Conservation (phyloP, 2,888 invertebrate genomes). For the Rhagonycha fulva region DNA sequence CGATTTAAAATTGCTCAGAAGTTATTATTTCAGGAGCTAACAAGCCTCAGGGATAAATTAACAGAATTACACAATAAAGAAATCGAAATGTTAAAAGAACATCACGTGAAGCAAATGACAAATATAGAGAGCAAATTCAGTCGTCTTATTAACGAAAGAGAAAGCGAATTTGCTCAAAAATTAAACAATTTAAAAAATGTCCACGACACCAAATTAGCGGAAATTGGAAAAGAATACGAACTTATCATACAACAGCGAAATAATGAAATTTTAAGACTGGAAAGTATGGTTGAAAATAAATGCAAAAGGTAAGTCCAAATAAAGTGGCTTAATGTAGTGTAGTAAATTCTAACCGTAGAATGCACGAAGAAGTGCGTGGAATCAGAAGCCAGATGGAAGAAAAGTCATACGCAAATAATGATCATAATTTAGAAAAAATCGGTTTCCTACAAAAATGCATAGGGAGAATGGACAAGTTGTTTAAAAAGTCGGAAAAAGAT, state of each 20-base stretch:
- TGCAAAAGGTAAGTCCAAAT: conserved; percentile 24
- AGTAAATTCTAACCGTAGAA: conserved; percentile 24
- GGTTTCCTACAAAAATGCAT: conserved; percentile 35
- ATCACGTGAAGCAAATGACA: conserved; percentile 22
- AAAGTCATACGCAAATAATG: conserved; percentile 1
- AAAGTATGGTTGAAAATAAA: conserved; percentile 30
- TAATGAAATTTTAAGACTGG: conserved; percentile 29
- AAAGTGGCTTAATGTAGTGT: neutral
- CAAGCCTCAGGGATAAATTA: conserved; percentile 24
- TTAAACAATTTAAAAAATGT: conserved; percentile 17
- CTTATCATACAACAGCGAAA: conserved; percentile 24
- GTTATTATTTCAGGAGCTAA: conserved; percentile 19
- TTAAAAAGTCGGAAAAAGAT: conserved; percentile 34
- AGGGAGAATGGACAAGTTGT: conserved; percentile 36
- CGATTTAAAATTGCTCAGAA: neutral
- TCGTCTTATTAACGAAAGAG: conserved; percentile 16
- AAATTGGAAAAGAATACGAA: conserved; percentile 15
- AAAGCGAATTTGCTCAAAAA: conserved; percentile 20
- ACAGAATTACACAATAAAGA: conserved; percentile 26
- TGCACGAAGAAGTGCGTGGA: conserved; percentile 35
- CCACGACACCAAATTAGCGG: conserved; percentile 17
- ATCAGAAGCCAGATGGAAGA: conserved; percentile 33
- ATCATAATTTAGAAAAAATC: conserved; percentile 30
- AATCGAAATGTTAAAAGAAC: conserved; percentile 30
- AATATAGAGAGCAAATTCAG: conserved; percentile 27